Evolutionary conservation across 1,140 invertebrate genomes (phyloP).

Genomic region (Drosophila paulistorum): DNA sequence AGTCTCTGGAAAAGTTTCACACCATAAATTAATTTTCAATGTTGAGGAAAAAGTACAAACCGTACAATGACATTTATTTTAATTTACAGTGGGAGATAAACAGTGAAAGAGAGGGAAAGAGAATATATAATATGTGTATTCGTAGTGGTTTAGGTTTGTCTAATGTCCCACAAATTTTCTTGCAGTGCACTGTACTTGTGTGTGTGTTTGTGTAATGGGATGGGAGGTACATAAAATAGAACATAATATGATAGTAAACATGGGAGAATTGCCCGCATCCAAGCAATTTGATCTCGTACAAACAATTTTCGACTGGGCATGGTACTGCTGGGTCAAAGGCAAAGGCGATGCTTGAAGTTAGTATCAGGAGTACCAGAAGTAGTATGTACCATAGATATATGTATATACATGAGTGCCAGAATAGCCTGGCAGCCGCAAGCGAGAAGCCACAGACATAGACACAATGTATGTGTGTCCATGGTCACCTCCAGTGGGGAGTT

Average conservation of each 20-base stretch:
- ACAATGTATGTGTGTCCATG: background rate
- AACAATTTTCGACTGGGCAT: slow-evolving; percentile 59
- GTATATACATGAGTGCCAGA: background rate
- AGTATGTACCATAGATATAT: background rate
- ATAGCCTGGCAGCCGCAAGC: slow-evolving; percentile 4
- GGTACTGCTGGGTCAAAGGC: slow-evolving; percentile 48
- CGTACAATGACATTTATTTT: slow-evolving; percentile 70
- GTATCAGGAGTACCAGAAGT: slow-evolving; percentile 20
- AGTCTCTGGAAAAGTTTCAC: slow-evolving; percentile 52
- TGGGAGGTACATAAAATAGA: slow-evolving; percentile 40
- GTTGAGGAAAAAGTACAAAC: slow-evolving; percentile 55
- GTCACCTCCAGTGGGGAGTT: slow-evolving; percentile 34
- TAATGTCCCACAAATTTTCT: slow-evolving; percentile 20
- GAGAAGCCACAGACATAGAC: slow-evolving; percentile 21
- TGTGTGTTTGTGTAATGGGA: background rate
- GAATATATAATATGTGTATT: slow-evolving; percentile 29
- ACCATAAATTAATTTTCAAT: slow-evolving; percentile 75
- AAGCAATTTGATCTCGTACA: slow-evolving; percentile 74
- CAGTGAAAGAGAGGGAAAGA: background rate
- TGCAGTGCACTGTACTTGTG: slow-evolving; percentile 28
- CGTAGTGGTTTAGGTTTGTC: slow-evolving; percentile 40
- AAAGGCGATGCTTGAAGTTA: slow-evolving; percentile 25
- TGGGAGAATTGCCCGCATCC: slow-evolving; percentile 27
- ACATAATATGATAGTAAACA: slow-evolving; percentile 66
- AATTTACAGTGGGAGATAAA: slow-evolving; percentile 48